A percentile compares a stretch with the other conserved stretches of the same genome.
These are phyloP conservation scores for Machimus rusticus DNA, from an alignment of 2,888 invertebrate genomes.

Conservation along the genomic window DNA sequence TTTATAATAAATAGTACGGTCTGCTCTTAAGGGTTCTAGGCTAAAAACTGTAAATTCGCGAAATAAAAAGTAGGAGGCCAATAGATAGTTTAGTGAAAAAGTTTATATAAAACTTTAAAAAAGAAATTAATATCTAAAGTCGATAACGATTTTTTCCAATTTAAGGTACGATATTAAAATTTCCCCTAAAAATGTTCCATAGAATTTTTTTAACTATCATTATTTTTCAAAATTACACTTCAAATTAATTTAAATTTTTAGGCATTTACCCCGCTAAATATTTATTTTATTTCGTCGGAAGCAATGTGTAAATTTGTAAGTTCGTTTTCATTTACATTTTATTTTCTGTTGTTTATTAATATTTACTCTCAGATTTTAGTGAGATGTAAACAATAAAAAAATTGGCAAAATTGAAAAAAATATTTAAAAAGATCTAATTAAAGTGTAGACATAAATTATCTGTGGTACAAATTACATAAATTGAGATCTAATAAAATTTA, in stretches of 20 bases:
- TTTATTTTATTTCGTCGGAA: not conserved
- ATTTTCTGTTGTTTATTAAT: not conserved
- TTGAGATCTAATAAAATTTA: not conserved
- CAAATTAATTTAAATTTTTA: not conserved
- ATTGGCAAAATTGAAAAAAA: not conserved
- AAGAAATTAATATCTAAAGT: too few species aligned
- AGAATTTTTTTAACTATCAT: too few species aligned
- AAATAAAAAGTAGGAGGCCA: too few species aligned
- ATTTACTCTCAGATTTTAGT: not conserved
- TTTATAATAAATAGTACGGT: too few species aligned
- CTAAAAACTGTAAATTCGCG: too few species aligned
- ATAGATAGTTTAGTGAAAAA: not conserved
- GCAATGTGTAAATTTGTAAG: not conserved
- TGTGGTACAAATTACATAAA: constrained; percentile 21
- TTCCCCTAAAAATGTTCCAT: not conserved
- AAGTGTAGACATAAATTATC: constrained; percentile 9
- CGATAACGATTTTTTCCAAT: not conserved
- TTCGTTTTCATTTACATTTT: not conserved
- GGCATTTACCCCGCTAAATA: not conserved
- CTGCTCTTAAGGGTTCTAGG: too few species aligned
- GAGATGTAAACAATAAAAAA: not conserved
- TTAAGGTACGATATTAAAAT: not conserved
- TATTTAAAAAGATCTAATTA: not conserved
- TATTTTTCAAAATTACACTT: too few species aligned
- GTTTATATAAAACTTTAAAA: too few species aligned